These are phyloP conservation scores for Pterostichus niger DNA, from an alignment of 2,888 invertebrate species.

Conservation along the genomic window DNA sequence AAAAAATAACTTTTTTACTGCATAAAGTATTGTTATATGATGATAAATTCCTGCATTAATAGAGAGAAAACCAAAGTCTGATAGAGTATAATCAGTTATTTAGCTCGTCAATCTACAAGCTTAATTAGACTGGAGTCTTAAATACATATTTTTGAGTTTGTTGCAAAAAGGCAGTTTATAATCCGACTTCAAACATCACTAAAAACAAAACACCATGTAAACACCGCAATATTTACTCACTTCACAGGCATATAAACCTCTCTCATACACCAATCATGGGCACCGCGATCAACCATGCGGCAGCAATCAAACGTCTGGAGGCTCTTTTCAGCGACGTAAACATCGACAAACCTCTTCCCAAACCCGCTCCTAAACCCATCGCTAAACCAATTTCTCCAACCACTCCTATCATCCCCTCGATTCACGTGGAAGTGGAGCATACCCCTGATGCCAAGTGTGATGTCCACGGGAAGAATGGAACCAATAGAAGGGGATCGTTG, in stretches of 20 bases:
- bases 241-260: conserved; percentile 1
- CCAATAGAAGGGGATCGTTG: conserved; percentile 79
- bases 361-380: conserved; percentile 67
- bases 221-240: too few species aligned
- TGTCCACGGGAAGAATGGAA: conserved; percentile 82
- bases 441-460: conserved; percentile 84
- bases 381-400: conserved; percentile 65
- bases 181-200: too few species aligned
- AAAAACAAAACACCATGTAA: too few species aligned
- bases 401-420: conserved; percentile 70
- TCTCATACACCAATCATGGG: conserved; percentile 71
- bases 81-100: too few species aligned
- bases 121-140: too few species aligned
- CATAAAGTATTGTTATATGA: too few species aligned
- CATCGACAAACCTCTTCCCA: conserved; percentile 76
- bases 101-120: too few species aligned
- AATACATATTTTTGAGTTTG: too few species aligned
- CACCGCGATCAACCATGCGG: conserved; percentile 81
- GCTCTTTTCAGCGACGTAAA: conserved; percentile 85
- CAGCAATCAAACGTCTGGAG: conserved; percentile 86
- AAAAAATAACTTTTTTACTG: too few species aligned
- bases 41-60: too few species aligned
- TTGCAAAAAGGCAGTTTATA: too few species aligned
- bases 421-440: conserved; percentile 78
- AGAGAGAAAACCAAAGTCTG: too few species aligned